phyloP scores from a whole-genome alignment of 2,113 vertebrate species.

The Elachura formosa region DNA sequence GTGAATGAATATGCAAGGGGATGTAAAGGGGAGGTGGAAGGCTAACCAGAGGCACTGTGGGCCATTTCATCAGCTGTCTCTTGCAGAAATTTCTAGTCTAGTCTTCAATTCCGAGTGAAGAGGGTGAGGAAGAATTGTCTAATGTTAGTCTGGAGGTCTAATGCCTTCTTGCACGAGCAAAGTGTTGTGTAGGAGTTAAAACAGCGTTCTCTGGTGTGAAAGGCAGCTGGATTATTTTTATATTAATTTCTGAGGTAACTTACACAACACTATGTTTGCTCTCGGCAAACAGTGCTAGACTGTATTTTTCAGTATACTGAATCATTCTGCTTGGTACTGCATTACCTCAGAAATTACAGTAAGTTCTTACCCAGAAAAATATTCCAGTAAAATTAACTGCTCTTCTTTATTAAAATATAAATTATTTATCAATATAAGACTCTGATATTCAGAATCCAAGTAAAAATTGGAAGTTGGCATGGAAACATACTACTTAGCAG shows the following conservation, averaged over 20 bases:
- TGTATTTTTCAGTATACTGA: neutral
- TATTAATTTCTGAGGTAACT: constrained; percentile 17
- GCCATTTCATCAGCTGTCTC: neutral
- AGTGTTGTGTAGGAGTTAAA: neutral
- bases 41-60: neutral
- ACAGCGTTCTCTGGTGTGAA: neutral
- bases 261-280: neutral
- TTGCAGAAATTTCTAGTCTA: neutral
- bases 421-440: neutral
- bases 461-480: neutral
- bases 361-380: neutral
- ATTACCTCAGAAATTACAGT: neutral
- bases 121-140: neutral
- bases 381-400: neutral
- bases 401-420: constrained; percentile 22
- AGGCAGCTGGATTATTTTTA: constrained; percentile 9
- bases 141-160: neutral
- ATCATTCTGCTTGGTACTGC: neutral
- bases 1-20: neutral
- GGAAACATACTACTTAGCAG: neutral
- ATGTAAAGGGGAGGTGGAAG: neutral
- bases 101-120: neutral
- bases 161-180: neutral
- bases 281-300: neutral
- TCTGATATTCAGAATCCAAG: neutral